phyloP scores from a whole-genome alignment of 1,140 invertebrate species.

The Drosophila kurseongensis region DNA sequence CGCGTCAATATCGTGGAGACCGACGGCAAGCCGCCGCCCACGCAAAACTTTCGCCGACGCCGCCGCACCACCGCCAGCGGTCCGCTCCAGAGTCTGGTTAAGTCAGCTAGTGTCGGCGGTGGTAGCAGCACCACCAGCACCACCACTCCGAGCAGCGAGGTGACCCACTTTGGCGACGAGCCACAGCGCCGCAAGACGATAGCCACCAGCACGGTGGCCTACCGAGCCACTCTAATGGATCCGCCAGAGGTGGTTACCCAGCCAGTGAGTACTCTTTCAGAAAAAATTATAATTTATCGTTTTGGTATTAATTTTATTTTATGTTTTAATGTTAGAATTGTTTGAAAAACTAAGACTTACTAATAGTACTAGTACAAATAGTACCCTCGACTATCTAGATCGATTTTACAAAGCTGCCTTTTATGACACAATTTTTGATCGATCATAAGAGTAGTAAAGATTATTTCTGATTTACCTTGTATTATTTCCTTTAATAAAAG shows the following conservation, averaged over 20 bases:
- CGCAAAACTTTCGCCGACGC: slow-evolving; percentile 90
- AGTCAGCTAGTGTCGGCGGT: slow-evolving; percentile 55
- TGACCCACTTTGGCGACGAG: slow-evolving; percentile 75
- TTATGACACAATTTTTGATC: not conserved
- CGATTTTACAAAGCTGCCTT: not conserved
- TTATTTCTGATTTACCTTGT: not conserved
- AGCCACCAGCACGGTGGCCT: slow-evolving; percentile 69
- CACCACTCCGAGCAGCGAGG: slow-evolving; percentile 34
- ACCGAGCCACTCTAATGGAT: slow-evolving; percentile 72
- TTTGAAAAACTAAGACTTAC: no score
- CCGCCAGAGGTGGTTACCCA: slow-evolving; percentile 62
- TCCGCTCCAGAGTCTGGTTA: slow-evolving; percentile 74
- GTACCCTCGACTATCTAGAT: no score
- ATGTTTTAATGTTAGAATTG: no score
- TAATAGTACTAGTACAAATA: no score
- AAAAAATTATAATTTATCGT: not conserved
- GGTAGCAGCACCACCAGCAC: slow-evolving; percentile 11
- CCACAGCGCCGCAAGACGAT: slow-evolving; percentile 50
- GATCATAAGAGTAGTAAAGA: no score
- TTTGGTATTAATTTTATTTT: no score
- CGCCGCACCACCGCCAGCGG: slow-evolving; percentile 85
- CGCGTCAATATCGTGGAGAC: slow-evolving; percentile 94
- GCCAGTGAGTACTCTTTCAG: slow-evolving; percentile 18
- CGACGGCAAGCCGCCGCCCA: slow-evolving; percentile 92
- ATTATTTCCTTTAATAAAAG: no score